Conservation (phyloP, 2,113 vertebrate species). For the Anser cygnoides region DNA sequence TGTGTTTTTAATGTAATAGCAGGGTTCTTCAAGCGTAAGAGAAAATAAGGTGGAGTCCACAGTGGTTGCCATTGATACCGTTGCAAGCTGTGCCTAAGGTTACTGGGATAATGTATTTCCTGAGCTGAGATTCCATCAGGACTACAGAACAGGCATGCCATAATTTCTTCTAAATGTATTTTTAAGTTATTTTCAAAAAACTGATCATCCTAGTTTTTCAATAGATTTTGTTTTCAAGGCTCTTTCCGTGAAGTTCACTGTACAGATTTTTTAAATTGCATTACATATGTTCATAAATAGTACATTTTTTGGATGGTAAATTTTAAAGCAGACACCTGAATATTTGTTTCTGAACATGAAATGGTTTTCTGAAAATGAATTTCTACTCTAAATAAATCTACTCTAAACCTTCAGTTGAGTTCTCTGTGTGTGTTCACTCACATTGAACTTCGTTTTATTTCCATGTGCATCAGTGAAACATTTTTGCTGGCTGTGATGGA, state of each 20-base stretch:
- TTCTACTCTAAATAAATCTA: neutral
- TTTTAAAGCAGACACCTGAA: neutral
- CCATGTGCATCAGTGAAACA: neutral
- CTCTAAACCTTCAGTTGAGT: neutral
- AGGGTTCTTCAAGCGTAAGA: conserved; percentile 22
- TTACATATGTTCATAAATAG: neutral
- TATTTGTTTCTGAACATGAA: conserved; percentile 1
- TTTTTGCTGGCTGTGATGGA: neutral
- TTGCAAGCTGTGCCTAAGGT: conserved; percentile 45
- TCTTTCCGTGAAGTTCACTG: neutral
- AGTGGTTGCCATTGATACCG: conserved; percentile 56
- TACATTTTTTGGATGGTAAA: neutral
- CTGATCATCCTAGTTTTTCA: neutral
- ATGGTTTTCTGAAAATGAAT: neutral
- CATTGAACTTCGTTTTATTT: neutral
- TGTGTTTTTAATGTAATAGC: conserved; percentile 42
- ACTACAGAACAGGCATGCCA: conserved; percentile 8
- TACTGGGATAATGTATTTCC: conserved; percentile 44
- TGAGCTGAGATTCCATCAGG: neutral
- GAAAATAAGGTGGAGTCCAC: conserved; percentile 47
- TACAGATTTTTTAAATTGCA: neutral
- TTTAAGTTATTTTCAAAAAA: conserved; percentile 1
- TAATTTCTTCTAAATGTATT: conserved; percentile 4
- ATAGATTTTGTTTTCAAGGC: neutral
- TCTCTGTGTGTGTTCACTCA: neutral